These are phyloP conservation scores for Riparia riparia DNA, from an alignment of 2,113 vertebrate genomes.

Conservation along the genomic window DNA sequence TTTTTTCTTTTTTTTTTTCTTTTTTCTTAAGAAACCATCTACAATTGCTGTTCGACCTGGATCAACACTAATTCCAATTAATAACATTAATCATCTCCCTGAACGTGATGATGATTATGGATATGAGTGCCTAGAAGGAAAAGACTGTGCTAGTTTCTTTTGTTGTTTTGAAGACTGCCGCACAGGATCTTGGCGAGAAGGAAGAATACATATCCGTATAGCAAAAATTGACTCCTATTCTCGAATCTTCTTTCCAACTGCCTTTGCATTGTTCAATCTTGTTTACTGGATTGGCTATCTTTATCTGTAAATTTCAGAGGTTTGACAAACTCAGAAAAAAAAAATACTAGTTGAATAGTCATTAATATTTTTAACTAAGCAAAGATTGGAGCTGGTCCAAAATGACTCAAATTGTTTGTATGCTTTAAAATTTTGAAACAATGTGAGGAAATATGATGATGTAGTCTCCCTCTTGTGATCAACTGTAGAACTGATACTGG, in stretches of 20 bases:
- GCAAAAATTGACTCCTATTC: conserved; percentile 96
- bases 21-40: conserved; percentile 76
- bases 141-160: conserved; percentile 95
- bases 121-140: conserved; percentile 94
- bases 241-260: conserved; percentile 95
- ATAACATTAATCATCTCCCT: conserved; percentile 85
- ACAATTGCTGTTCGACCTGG: conserved; percentile 84
- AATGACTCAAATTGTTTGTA: neutral
- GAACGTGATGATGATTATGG: conserved; percentile 84
- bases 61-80: conserved; percentile 91
- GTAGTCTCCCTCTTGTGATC: conserved; percentile 50
- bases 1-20: neutral
- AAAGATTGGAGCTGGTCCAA: conserved; percentile 12
- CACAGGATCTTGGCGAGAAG: conserved; percentile 92
- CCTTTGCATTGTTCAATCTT: conserved; percentile 94
- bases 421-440: conserved; percentile 20
- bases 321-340: conserved; percentile 45
- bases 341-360: neutral
- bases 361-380: neutral
- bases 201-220: conserved; percentile 93
- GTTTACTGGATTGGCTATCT: conserved; percentile 97
- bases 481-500: neutral
- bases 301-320: conserved; percentile 83
- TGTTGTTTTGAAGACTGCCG: conserved; percentile 97
- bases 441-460: neutral